Conservation (phyloP, 2,113 vertebrate genomes). For the Emydura subglobosa region DNA sequence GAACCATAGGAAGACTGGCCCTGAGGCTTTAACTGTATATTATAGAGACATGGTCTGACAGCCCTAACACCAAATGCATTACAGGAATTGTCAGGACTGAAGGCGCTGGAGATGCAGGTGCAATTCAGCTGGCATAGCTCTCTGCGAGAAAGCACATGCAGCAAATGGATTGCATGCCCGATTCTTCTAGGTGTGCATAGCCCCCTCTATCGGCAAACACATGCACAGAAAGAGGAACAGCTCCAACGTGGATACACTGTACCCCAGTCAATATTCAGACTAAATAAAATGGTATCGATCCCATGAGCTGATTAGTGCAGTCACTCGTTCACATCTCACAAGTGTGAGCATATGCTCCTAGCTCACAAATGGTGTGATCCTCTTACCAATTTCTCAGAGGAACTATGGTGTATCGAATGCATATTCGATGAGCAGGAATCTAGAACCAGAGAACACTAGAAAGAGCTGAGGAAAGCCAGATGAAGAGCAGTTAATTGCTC, state of each 20-base stretch:
- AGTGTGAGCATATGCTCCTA: rapidly evolving
- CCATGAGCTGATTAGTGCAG: background rate
- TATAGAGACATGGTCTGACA: rapidly evolving
- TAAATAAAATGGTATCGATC: background rate
- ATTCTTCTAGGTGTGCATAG: background rate
- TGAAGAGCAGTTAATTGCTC: rapidly evolving
- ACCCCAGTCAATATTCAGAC: background rate
- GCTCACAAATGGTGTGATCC: background rate
- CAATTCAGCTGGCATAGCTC: background rate
- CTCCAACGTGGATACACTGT: background rate
- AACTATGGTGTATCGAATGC: background rate
- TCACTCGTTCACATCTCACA: background rate
- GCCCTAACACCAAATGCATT: background rate
- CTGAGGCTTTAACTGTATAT: rapidly evolving
- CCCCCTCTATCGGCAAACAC: background rate
- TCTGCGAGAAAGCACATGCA: rapidly evolving
- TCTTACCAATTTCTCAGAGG: background rate
- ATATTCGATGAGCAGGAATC: background rate
- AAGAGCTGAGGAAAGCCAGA: background rate
- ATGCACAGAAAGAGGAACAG: rapidly evolving
- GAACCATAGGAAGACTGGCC: background rate
- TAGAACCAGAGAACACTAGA: background rate
- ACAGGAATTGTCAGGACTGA: rapidly evolving
- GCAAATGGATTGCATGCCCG: background rate
- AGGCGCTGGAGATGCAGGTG: rapidly evolving